Evolutionary conservation across 2,113 vertebrate species (phyloP), one percentile per base, ranked within the genome.

Genomic region (Hypanus sabinus): DNA sequence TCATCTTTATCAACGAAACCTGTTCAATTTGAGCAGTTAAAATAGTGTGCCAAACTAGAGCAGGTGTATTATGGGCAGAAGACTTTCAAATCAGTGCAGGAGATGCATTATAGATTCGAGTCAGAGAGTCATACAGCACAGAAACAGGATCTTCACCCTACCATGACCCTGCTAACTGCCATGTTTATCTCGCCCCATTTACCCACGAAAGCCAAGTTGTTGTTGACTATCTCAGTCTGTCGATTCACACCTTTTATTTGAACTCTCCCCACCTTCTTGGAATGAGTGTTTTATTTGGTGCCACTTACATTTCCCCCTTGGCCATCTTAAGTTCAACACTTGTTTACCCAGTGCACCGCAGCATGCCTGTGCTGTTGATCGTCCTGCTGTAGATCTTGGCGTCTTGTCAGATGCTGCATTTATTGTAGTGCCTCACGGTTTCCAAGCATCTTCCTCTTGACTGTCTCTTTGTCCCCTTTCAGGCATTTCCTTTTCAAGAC

Each of bases 401-500:
- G 62, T 68, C 33, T 3, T 36, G 91, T 30, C 70, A 30, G n/a
- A 8, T 38, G 0, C 8, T 3, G 10, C 12, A 36, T 55, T 71
- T 38, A 10, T 30, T 46, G 20, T 10, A 27, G 8, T 46, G 90
- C 22, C 30, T 87, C 46, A 20, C 55, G 11, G 60, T 6, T 8
- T 36, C 60, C 7, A 33, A 18, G 27, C 36, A 16, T 10, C 36
- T 30, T 93, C 38, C 33, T 33, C 7, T 75, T 70, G 10, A 30
- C 9, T 33, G 6, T 5, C 94, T 95, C 95, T 94, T 94, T 95
- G 76, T 96, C 94, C 94, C 94, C 95, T 46, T 46, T 3, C 97
- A 99, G 98, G 97, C 98, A 99, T 97, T 99, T 99, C 97, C 98
- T 99, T 95, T 98, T 99, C 97, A 99, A 99, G 96, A 99, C 99